Conservation (phyloP, 2,888 invertebrate species). For the Hipparchia sbordonii region DNA sequence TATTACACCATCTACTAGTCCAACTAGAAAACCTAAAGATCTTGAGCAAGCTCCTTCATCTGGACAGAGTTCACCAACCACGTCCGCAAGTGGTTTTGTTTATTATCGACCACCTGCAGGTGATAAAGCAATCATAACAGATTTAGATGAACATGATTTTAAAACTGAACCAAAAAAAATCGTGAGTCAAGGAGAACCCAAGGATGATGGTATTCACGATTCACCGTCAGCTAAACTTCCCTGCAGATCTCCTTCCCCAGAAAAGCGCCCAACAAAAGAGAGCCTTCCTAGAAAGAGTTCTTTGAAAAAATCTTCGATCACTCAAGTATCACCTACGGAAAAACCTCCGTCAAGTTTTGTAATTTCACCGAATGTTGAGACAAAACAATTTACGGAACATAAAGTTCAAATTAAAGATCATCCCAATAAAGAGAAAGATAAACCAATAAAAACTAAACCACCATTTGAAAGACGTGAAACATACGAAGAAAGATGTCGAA, state of each 20-base stretch:
- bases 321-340: constrained; percentile 60
- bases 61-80: constrained; percentile 80
- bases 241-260: constrained; percentile 69
- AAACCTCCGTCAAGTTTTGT: constrained; percentile 70
- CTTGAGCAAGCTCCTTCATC: constrained; percentile 66
- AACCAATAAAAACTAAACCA: constrained; percentile 75
- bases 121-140: constrained; percentile 61
- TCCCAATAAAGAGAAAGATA: constrained; percentile 50
- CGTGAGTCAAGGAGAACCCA: constrained; percentile 35
- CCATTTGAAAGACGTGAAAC: constrained; percentile 86
- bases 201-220: constrained; percentile 14
- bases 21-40: constrained; percentile 68
- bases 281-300: constrained; percentile 74
- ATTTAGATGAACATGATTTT: constrained; percentile 62
- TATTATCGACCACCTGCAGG: constrained; percentile 65
- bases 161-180: constrained; percentile 47
- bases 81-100: constrained; percentile 81
- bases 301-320: constrained; percentile 67
- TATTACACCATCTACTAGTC: constrained; percentile 78
- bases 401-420: constrained; percentile 60
- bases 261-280: constrained; percentile 63
- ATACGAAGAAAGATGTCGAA: constrained; percentile 87
- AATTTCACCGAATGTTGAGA: constrained; percentile 65
- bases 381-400: constrained; percentile 50
- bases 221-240: constrained; percentile 63